A percentile compares a stretch with the other conserved stretches of the same genome.
phyloP scores from a whole-genome alignment of 2,888 invertebrate species.

The Thalpophila matura region DNA sequence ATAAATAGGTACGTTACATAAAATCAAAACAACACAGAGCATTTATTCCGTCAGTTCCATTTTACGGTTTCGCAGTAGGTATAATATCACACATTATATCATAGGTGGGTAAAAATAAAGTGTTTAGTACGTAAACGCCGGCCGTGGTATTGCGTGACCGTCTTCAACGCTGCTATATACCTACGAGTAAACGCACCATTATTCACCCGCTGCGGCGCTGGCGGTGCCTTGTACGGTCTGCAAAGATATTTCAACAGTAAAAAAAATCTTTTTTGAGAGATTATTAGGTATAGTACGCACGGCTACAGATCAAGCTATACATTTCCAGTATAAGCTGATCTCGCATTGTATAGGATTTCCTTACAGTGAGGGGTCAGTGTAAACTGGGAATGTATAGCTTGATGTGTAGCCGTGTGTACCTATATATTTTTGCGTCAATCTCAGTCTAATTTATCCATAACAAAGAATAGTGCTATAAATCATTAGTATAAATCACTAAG shows the following conservation, averaged over 20 bases:
- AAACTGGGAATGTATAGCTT: no score
- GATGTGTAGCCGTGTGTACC: no score
- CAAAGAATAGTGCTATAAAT: no score
- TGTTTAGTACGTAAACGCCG: constrained; percentile 44
- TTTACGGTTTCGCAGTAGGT: constrained; percentile 26
- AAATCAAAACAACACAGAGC: constrained; percentile 5
- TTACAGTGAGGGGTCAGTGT: no score
- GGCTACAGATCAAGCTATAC: no score
- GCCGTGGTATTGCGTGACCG: constrained; percentile 58
- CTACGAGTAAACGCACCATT: constrained; percentile 44
- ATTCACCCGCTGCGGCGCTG: constrained; percentile 38
- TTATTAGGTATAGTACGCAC: no score
- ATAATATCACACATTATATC: constrained; percentile 54
- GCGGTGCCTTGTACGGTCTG: constrained; percentile 26
- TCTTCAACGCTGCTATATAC: constrained; percentile 38
- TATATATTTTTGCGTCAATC: no score
- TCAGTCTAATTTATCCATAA: no score
- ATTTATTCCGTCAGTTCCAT: constrained; percentile 23
- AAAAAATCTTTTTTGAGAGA: not conserved
- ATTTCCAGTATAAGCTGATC: no score
- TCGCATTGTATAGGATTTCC: no score
- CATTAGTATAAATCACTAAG: no score
- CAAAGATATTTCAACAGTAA: not conserved
- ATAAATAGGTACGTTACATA: constrained; percentile 35
- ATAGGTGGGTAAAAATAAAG: constrained; percentile 53